Evolutionary conservation across 2,113 vertebrate genomes (phyloP), one percentile per base, ranked within the genome.

Genomic region (Dicentrarchus labrax): DNA sequence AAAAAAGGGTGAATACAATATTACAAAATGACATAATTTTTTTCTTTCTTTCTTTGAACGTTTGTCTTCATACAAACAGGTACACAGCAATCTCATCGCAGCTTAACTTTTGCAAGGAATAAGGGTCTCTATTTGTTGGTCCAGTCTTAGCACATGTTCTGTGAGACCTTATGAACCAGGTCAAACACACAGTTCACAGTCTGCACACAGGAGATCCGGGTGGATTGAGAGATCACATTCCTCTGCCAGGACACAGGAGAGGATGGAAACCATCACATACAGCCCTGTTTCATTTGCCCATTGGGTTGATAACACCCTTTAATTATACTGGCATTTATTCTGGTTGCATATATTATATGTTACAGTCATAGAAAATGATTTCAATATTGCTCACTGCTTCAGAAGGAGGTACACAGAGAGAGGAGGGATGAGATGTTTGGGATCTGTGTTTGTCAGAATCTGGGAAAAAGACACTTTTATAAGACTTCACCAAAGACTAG

Each of bases 161-260:
- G 51, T 17, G 62, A 69, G 50, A 85, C 62, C 24, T 48, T 56
- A 45, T 79, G 72, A 83, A 69, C 30, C 73, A 83, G 82, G 67
- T 88, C 73, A 81, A 50, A 80, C 60, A 60, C 65, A 84, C 59
- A 64, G 87, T 76, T 88, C 70, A 81, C 41, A 71, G 82, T 75
- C 22, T 51, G 45, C 68, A 22, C 53, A 83, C 82, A 69, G 77
- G 84, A 91, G 91, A 91, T 91, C 50, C 8, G 88, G 79, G 83
- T 83, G 85, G 85, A 87, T 68, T 77, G 68, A 88, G 47, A 87
- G 88, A 87, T 81, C 41, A 61, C 85, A 88, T 92, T 93, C 83
- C 86, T 89, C 50, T 47, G 67, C 50, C 6, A 78, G 50, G 65
- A 57, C 66, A 61, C 54, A 45, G 71, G 22, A 72, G 16, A 74